Evolutionary conservation across 2,113 vertebrate species (phyloP).

Genomic region (Bucco capensis): DNA sequence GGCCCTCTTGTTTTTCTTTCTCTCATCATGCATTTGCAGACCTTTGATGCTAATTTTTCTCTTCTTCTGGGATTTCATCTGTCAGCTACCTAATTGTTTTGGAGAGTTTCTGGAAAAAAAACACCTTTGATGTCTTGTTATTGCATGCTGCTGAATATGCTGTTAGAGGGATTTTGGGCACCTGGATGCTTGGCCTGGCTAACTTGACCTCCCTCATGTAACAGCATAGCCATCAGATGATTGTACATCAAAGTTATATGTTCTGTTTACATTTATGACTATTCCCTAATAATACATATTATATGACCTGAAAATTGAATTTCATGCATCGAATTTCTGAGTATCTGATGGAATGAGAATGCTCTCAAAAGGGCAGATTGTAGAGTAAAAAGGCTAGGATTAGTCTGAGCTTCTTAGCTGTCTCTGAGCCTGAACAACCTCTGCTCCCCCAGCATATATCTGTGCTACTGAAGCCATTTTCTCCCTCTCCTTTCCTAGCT

Average conservation of each 20-base stretch:
- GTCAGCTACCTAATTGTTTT: background rate
- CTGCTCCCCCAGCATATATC: background rate
- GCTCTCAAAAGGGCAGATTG: background rate
- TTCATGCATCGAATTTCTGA: background rate
- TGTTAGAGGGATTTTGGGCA: background rate
- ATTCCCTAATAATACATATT: background rate
- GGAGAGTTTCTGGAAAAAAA: background rate
- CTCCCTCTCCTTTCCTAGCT: background rate
- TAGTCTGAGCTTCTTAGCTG: background rate
- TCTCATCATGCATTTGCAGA: background rate
- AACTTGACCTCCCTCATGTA: background rate
- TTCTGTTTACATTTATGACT: background rate
- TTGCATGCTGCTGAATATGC: background rate
- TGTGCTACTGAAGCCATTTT: background rate
- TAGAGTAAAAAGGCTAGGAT: background rate
- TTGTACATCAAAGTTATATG: background rate
- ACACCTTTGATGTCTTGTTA: background rate
- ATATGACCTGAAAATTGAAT: background rate
- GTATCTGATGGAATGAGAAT: background rate
- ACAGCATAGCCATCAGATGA: fast-evolving
- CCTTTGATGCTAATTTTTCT: background rate
- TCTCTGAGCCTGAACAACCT: background rate
- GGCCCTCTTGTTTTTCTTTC: background rate
- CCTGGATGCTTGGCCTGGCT: background rate
- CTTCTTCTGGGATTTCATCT: background rate